Conservation (phyloP, 2,888 invertebrate species). For the Dromius quadrimaculatus region DNA sequence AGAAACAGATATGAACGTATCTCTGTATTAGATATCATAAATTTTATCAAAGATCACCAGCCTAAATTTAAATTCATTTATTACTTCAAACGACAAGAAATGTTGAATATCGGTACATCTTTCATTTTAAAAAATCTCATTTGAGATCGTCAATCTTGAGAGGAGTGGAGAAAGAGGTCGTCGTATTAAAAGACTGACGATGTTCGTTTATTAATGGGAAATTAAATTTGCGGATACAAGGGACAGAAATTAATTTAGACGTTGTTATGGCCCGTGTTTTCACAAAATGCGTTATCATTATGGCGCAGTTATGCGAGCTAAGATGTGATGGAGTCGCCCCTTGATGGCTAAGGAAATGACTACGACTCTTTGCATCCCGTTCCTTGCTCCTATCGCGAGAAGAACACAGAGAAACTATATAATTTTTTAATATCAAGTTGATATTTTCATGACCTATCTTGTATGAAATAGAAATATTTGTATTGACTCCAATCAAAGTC, state of each 20-base stretch:
- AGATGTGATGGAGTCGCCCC: slow-evolving; percentile 3
- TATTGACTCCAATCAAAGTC: no score
- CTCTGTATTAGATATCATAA: no score
- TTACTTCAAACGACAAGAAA: slow-evolving; percentile 16
- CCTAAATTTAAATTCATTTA: no score
- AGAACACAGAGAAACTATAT: no score
- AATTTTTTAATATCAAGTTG: no score
- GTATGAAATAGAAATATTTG: no score
- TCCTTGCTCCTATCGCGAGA: no score
- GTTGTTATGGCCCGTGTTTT: slow-evolving; percentile 55
- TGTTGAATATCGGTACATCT: slow-evolving; percentile 28
- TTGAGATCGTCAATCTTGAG: slow-evolving; percentile 32
- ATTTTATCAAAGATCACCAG: no score
- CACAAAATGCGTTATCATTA: slow-evolving; percentile 58
- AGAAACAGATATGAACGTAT: no score
- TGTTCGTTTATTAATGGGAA: slow-evolving; percentile 55
- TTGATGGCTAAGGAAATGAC: slow-evolving; percentile 32
- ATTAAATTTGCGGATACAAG: slow-evolving; percentile 57
- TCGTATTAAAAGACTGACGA: slow-evolving; percentile 39
- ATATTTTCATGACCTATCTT: no score
- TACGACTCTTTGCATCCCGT: no score
- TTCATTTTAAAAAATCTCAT: slow-evolving; percentile 37
- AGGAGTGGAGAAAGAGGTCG: slow-evolving; percentile 1
- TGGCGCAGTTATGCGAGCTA: slow-evolving; percentile 56
- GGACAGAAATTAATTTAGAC: slow-evolving; percentile 57